Base-by-base conservation (phyloP, 2,888 invertebrate genomes). In the Calameuta idolon region DNA sequence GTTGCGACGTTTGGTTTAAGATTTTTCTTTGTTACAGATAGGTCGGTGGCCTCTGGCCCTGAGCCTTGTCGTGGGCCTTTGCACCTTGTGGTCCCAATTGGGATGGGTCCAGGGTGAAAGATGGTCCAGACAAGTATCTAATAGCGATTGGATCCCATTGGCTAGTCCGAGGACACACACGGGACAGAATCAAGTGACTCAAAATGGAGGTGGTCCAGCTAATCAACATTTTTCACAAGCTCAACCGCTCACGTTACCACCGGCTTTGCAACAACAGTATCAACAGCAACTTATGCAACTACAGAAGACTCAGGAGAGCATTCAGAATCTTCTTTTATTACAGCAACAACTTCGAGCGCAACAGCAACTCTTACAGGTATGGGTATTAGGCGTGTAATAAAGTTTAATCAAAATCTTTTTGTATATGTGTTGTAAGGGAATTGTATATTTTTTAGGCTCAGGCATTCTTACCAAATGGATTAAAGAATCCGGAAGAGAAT, bases 101-200 rank as follows among this genome's bases (percentile, higher is more conserved):
- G 82, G 82, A 4, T 77, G 73, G 23, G 73, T 78, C 30, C 55
- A 75, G 23, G 86, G 86, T 55, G 88, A 90, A 68, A 86, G 91
- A 87, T 91, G 91, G 91, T 91, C 91, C 40, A 87, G 91, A 73
- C 91, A 91, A 79, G 87, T 89, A 40, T 85, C 90, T 0, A 91
- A 89, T 79, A 91, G 90, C 86, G 91, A 91, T 76, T 91, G 91
- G 91, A 91, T 91, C n/a, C 91, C 91, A 3, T 79, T 91, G 77
- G 85, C 91, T 35, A 86, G 88, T 84, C 90, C 90, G 0, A 85
- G 88, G 34, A 79, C 83, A 40, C 88, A 86, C 37, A 80, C 81
- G 69, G 79, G 79, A 23, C 85, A 83, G 74, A 79, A 76, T 77
- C 85, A 71, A 31, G 1, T 71, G 31, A 9, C 33, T 34, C 71